Conservation (phyloP, 2,113 vertebrate species). For the Plecotus auritus region DNA sequence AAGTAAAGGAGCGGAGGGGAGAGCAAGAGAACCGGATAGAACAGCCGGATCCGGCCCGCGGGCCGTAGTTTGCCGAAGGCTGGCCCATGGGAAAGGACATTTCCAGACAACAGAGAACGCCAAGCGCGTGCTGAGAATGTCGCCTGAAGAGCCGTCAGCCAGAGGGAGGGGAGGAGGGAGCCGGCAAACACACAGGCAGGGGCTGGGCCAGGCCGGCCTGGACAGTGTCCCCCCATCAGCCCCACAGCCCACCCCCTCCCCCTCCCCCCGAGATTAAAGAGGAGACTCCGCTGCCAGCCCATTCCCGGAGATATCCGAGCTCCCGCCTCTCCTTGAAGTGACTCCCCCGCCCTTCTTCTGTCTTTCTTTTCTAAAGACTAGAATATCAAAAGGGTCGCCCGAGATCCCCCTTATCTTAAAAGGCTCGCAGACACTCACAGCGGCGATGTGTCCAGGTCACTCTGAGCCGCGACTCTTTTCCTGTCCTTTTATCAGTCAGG, state of each 20-base stretch:
- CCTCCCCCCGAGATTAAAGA: neutral
- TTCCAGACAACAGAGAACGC: neutral
- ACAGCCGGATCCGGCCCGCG: too few species aligned
- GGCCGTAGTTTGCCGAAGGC: too few species aligned
- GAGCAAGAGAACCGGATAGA: too few species aligned
- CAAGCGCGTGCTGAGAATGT: neutral
- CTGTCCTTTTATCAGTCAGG: neutral
- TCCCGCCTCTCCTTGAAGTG: neutral
- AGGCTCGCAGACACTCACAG: too few species aligned
- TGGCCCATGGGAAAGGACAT: too few species aligned
- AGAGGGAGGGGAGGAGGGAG: neutral
- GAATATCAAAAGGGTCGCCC: neutral
- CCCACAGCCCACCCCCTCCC: rapidly evolving
- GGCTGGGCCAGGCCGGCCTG: neutral
- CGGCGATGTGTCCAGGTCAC: neutral
- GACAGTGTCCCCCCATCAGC: neutral
- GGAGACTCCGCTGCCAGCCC: neutral
- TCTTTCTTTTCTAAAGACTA: neutral
- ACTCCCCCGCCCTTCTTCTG: neutral
- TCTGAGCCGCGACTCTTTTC: rapidly evolving
- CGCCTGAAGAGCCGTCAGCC: neutral
- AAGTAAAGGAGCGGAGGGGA: too few species aligned
- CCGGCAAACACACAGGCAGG: neutral
- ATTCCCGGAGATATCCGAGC: neutral
- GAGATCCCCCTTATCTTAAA: neutral